phyloP scores from a whole-genome alignment of 2,797 vertebrate genomes.

The Diplodus puntazzo region DNA sequence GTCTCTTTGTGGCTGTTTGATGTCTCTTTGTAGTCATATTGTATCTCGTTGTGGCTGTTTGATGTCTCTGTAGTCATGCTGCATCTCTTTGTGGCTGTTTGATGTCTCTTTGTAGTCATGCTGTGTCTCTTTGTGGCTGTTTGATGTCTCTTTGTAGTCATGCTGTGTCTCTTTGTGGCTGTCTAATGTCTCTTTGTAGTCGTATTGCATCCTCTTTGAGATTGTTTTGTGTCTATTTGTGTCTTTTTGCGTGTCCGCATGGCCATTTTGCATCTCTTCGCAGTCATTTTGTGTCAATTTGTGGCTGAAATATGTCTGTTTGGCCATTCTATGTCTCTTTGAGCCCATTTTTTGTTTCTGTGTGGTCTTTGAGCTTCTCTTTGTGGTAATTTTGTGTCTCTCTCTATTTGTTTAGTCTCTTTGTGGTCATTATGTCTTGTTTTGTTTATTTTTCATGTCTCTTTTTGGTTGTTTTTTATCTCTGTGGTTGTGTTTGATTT shows the following conservation, averaged over 20 bases:
- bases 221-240: neutral
- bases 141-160: neutral
- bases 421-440: neutral
- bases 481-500: neutral
- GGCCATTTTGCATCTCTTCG: neutral
- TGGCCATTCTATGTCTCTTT: neutral
- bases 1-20: neutral
- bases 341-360: neutral
- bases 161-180: no score
- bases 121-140: no score
- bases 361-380: neutral
- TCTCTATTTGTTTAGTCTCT: neutral
- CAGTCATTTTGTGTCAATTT: neutral
- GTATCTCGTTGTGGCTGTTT: neutral
- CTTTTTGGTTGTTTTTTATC: neutral
- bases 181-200: no score
- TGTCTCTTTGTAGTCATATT: no score
- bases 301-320: no score
- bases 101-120: no score
- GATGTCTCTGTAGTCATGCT: no score
- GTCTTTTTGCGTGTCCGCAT: neutral
- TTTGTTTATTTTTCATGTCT: no score
- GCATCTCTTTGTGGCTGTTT: neutral
- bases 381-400: neutral
- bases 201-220: neutral